Percentiles rank a stretch among this genome's conserved stretches.
Conservation (phyloP, 2,888 invertebrate species). For the Catocala nupta region DNA sequence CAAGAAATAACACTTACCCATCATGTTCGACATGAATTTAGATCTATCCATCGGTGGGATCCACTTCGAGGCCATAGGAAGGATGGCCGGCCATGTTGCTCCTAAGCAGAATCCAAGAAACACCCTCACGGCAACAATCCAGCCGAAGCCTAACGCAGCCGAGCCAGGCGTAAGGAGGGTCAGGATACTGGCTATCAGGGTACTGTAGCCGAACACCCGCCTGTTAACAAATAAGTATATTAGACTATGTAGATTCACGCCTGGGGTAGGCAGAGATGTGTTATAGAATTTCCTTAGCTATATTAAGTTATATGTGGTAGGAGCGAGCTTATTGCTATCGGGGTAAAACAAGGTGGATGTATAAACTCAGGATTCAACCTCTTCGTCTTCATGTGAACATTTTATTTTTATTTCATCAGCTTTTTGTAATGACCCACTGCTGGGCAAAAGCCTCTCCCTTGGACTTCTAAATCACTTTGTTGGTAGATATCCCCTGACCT, state of each 20-base stretch:
- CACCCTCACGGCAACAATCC: constrained; percentile 91
- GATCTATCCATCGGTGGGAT: constrained; percentile 97
- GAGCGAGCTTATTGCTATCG: no score
- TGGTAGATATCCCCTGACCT: no score
- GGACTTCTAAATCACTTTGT: no score
- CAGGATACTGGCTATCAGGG: constrained; percentile 92
- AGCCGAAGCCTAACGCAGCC: constrained; percentile 90
- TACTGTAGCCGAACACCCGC: constrained; percentile 95
- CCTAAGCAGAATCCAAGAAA: constrained; percentile 93
- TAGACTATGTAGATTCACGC: constrained; percentile 3
- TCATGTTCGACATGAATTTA: constrained; percentile 97
- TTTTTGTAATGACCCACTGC: no score
- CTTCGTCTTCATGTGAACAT: no score
- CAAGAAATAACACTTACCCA: constrained; percentile 88
- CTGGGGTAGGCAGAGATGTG: neutral
- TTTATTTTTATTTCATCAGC: no score
- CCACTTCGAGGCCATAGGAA: constrained; percentile 97
- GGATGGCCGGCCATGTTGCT: constrained; percentile 97
- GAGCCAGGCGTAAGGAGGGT: constrained; percentile 94
- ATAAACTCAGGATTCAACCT: no score
- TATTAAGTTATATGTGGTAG: no score
- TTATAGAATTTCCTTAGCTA: neutral
- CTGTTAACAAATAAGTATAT: constrained; percentile 58
- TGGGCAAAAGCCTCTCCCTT: no score
- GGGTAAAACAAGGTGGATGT: no score